These are phyloP conservation scores for Nettapus auritus DNA, from an alignment of 2,113 vertebrate species.

Conservation along the genomic window DNA sequence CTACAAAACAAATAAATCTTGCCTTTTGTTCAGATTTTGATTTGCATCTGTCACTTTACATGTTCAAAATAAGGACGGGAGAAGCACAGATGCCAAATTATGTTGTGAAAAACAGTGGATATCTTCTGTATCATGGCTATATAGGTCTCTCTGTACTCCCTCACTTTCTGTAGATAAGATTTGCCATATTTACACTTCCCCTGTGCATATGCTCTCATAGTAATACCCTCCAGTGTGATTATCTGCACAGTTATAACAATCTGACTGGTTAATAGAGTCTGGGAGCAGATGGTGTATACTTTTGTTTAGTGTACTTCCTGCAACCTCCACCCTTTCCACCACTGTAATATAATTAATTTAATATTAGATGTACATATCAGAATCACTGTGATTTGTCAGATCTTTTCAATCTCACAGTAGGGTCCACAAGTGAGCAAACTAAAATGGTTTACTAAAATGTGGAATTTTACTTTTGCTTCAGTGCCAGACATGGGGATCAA, in stretches of 20 bases:
- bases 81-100: constrained; percentile 24
- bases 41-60: constrained; percentile 31
- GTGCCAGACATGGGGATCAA: not conserved
- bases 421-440: not conserved
- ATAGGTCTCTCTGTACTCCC: not conserved
- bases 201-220: not conserved
- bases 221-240: not conserved
- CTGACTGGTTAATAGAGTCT: not conserved
- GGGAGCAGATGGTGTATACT: not conserved
- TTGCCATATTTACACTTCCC: not conserved
- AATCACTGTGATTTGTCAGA: not conserved
- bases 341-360: not conserved
- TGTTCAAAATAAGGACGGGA: constrained; percentile 8
- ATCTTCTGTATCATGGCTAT: not conserved
- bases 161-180: not conserved
- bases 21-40: constrained; percentile 4
- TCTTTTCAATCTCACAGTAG: not conserved
- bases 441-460: not conserved
- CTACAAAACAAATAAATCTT: constrained; percentile 8
- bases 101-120: not conserved
- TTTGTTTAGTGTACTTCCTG: not conserved
- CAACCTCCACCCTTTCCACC: not conserved
- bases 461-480: not conserved
- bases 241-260: not conserved
- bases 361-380: not conserved